Conservation (phyloP, 2,797 vertebrate genomes). For the Caiman crocodilus region DNA sequence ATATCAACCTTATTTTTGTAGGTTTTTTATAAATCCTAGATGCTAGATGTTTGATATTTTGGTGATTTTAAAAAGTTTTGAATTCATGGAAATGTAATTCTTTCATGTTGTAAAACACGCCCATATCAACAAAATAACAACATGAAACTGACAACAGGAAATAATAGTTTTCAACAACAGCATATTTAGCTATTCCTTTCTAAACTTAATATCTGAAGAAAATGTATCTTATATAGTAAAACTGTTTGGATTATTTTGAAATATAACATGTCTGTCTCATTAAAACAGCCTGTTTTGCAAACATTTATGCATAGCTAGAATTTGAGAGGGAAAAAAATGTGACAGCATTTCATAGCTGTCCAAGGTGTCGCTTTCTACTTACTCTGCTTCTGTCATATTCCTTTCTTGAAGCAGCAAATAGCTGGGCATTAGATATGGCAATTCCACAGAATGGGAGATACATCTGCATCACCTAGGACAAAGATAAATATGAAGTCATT, state of each 20-base stretch:
- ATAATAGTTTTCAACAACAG: neutral
- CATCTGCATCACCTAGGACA: slow-evolving; percentile 96
- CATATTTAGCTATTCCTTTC: neutral
- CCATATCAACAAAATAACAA: slow-evolving; percentile 26
- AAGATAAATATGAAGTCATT: slow-evolving; percentile 49
- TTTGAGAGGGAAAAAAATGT: neutral
- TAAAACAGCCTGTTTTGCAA: slow-evolving; percentile 36
- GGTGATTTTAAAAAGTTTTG: neutral
- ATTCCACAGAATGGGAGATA: slow-evolving; percentile 99
- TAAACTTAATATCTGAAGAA: slow-evolving; percentile 5
- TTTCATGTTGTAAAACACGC: slow-evolving; percentile 8
- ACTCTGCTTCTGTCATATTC: slow-evolving; percentile 99
- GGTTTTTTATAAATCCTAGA: slow-evolving; percentile 3
- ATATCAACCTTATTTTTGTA: slow-evolving; percentile 16
- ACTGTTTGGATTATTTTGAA: neutral
- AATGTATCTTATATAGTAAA: neutral
- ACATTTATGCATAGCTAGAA: neutral
- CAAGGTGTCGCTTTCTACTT: slow-evolving; percentile 74
- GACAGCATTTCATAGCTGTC: neutral
- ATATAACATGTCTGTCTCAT: neutral
- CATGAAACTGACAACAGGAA: slow-evolving; percentile 1
- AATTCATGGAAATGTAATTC: neutral
- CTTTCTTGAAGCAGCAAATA: slow-evolving; percentile 97
- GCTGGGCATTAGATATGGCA: slow-evolving; percentile 97
- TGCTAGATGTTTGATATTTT: neutral